Evolutionary conservation across 2,113 vertebrate genomes (phyloP), one percentile per base, ranked within the genome.

Genomic region (Phasianus colchicus): DNA sequence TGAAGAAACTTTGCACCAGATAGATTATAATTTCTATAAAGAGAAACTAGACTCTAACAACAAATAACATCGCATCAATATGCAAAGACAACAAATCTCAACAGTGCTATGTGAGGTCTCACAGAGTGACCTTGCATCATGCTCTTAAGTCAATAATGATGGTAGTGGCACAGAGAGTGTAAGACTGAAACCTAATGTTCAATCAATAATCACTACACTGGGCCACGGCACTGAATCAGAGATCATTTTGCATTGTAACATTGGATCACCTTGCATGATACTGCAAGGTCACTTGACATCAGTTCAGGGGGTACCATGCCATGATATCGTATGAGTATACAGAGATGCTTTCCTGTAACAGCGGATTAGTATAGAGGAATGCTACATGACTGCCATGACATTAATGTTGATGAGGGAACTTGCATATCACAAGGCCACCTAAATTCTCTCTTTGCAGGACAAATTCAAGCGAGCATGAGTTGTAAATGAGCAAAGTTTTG

Each of bases 181-280:
- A 38, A 95, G 75, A 52, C 32, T 34, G 29, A 92, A 83, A 71
- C 50, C 52, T 78, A 70, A 55, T 7, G 29, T 1, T 85, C 72
- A 95, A 92, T 86, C 91, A 83, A 73, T 89, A 89, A 92, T 80
- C 42, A 24, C 79, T 83, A 8, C 48, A 11, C 60, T 57, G 61
- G 85, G 82, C 80, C 94, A 83, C 0, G 4, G 34, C 55, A 47
- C 25, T 6, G 0, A 69, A 95, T 88, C 91, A 3, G 7, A 74
- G 22, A 50, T 1, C 65, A 29, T 60, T 93, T 79, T 67, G 78
- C 84, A 91, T 65, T 61, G 89, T 34, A 55, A 48, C 42, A 47
- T 52, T 80, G 55, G 50, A 92, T 64, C 50, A 69, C 76, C 75
- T 36, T 60, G 42, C 21, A 36, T 4, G 34, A 57, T 57, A 34